phyloP scores from a whole-genome alignment of 2,113 vertebrate species.

The Ctenodactylus gundi region DNA sequence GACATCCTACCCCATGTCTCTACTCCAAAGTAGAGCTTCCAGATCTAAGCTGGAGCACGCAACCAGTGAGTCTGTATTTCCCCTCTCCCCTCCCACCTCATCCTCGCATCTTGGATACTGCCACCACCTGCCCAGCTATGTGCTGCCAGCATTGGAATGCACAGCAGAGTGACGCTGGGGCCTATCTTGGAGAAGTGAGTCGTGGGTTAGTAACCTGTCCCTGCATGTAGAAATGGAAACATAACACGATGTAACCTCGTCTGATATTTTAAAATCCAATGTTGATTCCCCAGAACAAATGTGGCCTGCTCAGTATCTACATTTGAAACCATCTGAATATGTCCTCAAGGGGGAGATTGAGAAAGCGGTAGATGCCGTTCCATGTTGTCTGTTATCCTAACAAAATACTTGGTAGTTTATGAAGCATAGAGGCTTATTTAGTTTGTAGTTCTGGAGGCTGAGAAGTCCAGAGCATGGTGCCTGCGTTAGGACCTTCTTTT shows the following conservation, averaged over 20 bases:
- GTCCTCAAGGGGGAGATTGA: background rate
- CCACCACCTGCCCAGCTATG: background rate
- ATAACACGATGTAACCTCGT: background rate
- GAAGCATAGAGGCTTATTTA: background rate
- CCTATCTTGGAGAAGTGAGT: background rate
- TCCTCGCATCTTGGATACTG: background rate
- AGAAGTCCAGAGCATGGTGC: background rate
- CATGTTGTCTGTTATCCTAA: background rate
- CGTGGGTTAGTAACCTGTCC: background rate
- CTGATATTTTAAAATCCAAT: background rate
- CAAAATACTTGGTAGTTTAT: background rate
- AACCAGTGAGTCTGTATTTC: background rate
- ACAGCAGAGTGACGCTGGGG: background rate
- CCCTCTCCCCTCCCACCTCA: background rate
- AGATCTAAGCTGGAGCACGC: background rate
- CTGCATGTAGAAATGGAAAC: background rate
- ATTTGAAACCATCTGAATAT: background rate
- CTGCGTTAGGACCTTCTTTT: background rate
- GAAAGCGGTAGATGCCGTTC: background rate
- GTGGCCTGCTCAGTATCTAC: background rate
- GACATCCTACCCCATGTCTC: background rate
- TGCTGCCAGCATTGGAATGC: background rate
- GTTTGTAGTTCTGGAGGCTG: background rate
- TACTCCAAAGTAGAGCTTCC: background rate
- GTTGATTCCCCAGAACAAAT: background rate